Evolutionary conservation across 2,888 invertebrate genomes (phyloP).

Genomic region (Orthonychiurus folsomi): DNA sequence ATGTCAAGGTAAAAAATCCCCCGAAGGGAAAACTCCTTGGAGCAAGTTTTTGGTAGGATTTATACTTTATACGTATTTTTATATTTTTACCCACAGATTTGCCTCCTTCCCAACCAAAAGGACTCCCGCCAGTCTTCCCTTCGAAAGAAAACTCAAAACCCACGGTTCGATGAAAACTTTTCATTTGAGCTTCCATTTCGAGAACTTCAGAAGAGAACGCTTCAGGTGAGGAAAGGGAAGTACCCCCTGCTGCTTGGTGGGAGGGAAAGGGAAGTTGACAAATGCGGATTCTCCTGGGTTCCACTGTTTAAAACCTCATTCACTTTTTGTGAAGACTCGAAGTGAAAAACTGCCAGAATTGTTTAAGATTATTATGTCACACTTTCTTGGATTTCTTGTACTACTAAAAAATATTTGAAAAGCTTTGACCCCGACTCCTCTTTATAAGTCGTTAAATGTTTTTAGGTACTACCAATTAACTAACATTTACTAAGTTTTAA

Average conservation of each 20-base stretch:
- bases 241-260: too few relatives aligned
- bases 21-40: neutral
- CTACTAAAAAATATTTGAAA: neutral
- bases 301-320: too few relatives aligned
- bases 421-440: neutral
- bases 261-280: too few relatives aligned
- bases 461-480: neutral
- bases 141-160: conserved; percentile 46
- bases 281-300: too few relatives aligned
- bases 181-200: conserved; percentile 45
- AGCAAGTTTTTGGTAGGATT: neutral
- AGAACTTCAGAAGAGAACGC: conserved; percentile 44
- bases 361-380: too few relatives aligned
- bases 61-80: neutral
- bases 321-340: too few relatives aligned
- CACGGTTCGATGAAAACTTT: conserved; percentile 46
- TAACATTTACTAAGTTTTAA: neutral
- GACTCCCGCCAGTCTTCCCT: conserved; percentile 46
- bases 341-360: too few relatives aligned
- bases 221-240: conserved; percentile 44
- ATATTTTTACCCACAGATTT: conserved; percentile 38
- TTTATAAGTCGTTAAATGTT: neutral
- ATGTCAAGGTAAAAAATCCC: conserved; percentile 39
- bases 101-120: conserved; percentile 46
- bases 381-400: too few relatives aligned